Evolutionary conservation across 2,888 invertebrate species (phyloP), one percentile per base, ranked within the genome.

Genomic region (Hypercompe scribonia): DNA sequence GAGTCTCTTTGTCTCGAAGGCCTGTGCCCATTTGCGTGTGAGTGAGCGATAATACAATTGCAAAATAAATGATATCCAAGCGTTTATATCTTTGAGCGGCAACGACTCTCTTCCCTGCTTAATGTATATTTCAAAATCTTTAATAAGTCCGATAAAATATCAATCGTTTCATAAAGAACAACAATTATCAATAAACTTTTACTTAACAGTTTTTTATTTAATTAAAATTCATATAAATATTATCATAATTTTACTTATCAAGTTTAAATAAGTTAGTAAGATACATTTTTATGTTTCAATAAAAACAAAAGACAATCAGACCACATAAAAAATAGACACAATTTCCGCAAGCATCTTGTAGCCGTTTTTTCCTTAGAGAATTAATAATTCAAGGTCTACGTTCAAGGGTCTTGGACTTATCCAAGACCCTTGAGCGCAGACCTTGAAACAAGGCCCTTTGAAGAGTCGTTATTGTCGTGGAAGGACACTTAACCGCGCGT

Each of bases 381-480:
- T 84, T 81, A 81, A 84, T 82, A 80, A 84, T 84, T 83, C 84
- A 81, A 84, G 85, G 83, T 83, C 81, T 73, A 63, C 75, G 61
- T 71, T 71, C 66, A 72, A 84, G 80, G 68, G 75, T 69, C 69
- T 67, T 75, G 54, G 68, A 74, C 73, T 54, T 54, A 54, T 54
- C 50, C 50, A 54, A 54, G 50, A 54, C 50, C 24, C 50, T 54
- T 54, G 50, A 54, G 50, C 24, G 50, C 2, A n/a, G n/a, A 54
- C 50, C 50, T 54, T 54, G 50, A 54, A 54, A 54, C 70, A 80
- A 78, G 75, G 86, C 74, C 50, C 83, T 82, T 72, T 74, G 73
- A 75, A 81, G 81, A 75, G 82, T 81, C 85, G 76, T 87, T 87
- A 85, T 83, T 82, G 83, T 82, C 80, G 70, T 83, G 80, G 78